phyloP scores from a whole-genome alignment of 2,888 invertebrate genomes.

The Gari tellinella region DNA sequence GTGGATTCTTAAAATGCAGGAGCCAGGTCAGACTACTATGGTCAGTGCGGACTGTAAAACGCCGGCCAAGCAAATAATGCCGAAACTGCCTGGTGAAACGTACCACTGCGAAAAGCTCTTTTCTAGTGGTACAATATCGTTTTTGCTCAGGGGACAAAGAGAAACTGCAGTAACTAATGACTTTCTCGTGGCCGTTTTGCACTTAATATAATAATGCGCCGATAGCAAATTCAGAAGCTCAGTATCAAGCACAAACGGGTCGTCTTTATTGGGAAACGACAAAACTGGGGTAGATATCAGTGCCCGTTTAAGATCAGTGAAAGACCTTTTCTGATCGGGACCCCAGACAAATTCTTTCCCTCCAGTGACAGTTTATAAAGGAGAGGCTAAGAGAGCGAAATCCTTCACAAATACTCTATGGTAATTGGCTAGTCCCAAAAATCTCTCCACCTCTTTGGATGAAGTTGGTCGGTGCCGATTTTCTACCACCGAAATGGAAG shows the following conservation, averaged over 20 bases:
- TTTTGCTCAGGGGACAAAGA: conserved; percentile 10
- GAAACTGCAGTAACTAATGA: too few relatives aligned
- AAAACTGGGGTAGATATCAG: neutral
- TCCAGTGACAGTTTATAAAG: too few relatives aligned
- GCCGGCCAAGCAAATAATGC: conserved; percentile 13
- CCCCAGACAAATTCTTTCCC: too few relatives aligned
- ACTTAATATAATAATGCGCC: conserved; percentile 25
- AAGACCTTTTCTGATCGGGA: neutral
- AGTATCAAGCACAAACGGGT: neutral
- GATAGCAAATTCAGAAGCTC: neutral
- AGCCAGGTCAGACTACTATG: conserved; percentile 58
- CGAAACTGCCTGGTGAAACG: conserved; percentile 17
- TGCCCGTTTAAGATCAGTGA: neutral
- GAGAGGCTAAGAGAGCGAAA: too few relatives aligned
- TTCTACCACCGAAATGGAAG: too few relatives aligned
- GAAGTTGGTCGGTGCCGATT: conserved; percentile 43
- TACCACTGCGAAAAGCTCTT: conserved; percentile 8
- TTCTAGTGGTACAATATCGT: conserved; percentile 8
- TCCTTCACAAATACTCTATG: conserved; percentile 51
- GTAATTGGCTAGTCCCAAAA: conserved; percentile 56
- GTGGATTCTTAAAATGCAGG: conserved; percentile 39
- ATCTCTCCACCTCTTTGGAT: conserved; percentile 46
- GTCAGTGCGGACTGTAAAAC: conserved; percentile 48
- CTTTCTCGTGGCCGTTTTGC: conserved; percentile 42
- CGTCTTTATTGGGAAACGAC: neutral